Evolutionary conservation across 2,888 invertebrate species (phyloP).

Genomic region (Epicampocera succincta): DNA sequence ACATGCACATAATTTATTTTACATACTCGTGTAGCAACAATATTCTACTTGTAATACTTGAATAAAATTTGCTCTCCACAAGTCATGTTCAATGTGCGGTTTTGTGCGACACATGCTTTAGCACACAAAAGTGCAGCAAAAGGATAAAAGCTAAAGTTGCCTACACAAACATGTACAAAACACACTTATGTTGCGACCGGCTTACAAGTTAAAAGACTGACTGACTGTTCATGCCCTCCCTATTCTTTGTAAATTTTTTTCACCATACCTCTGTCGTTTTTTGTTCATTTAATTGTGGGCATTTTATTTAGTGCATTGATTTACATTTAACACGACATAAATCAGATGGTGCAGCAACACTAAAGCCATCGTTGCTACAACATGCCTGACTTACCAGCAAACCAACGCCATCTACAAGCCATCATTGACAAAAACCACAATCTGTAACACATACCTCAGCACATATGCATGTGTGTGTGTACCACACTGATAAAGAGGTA

Average conservation of each 20-base stretch:
- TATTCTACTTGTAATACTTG: background rate
- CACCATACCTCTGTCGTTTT: background rate
- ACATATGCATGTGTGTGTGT: background rate
- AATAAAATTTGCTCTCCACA: background rate
- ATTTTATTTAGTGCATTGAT: slow-evolving; percentile 74
- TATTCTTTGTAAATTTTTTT: background rate
- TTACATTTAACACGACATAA: slow-evolving; percentile 77
- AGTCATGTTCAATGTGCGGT: slow-evolving; percentile 61
- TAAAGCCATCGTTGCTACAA: slow-evolving; percentile 23
- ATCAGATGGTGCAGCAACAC: slow-evolving; percentile 72
- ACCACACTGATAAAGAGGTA: too few species aligned
- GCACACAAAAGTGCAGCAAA: background rate
- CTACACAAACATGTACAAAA: slow-evolving; percentile 22
- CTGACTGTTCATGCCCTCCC: slow-evolving; percentile 37
- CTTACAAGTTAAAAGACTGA: slow-evolving; percentile 55
- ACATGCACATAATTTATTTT: background rate
- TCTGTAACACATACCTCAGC: background rate
- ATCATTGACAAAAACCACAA: slow-evolving; percentile 9
- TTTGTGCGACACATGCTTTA: slow-evolving; percentile 56
- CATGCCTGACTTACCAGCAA: slow-evolving; percentile 22
- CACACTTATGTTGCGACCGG: slow-evolving; percentile 26
- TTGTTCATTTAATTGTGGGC: slow-evolving; percentile 68
- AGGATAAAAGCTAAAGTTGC: slow-evolving; percentile 10
- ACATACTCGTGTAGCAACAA: too few species aligned
- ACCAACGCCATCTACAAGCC: slow-evolving; percentile 18